Evolutionary conservation across 2,888 invertebrate genomes (phyloP).

Genomic region (Synergus itoensis): DNA sequence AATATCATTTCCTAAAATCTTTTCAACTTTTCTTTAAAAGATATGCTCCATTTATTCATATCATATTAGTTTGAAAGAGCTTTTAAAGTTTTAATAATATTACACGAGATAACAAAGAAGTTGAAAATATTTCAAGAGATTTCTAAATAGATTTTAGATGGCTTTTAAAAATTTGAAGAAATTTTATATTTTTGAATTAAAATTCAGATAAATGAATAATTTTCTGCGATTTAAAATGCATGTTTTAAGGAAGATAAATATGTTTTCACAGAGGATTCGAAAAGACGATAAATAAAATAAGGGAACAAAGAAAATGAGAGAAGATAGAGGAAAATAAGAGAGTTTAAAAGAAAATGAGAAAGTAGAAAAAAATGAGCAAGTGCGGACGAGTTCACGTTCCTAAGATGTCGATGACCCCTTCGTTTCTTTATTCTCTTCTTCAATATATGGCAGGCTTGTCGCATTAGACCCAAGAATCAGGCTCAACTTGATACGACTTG

Average conservation of each 20-base stretch:
- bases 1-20: not conserved
- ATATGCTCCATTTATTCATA: too few relatives aligned
- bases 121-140: too few relatives aligned
- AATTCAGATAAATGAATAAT: too few relatives aligned
- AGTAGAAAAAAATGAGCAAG: slow-evolving; percentile 59
- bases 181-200: too few relatives aligned
- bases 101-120: too few relatives aligned
- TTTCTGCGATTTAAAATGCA: too few relatives aligned
- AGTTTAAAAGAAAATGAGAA: slow-evolving; percentile 43
- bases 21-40: not conserved
- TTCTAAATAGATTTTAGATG: too few relatives aligned
- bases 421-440: slow-evolving; percentile 44
- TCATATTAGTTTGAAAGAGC: too few relatives aligned
- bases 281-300: slow-evolving; percentile 29
- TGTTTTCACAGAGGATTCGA: not conserved
- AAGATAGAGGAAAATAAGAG: slow-evolving; percentile 51
- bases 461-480: slow-evolving; percentile 48
- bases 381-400: slow-evolving; percentile 69
- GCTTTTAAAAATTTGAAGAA: too few relatives aligned
- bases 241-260: not conserved
- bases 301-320: slow-evolving; percentile 42
- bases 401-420: slow-evolving; percentile 71
- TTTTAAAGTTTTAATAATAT: too few relatives aligned
- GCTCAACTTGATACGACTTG: slow-evolving; percentile 47
- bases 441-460: slow-evolving; percentile 47